Evolutionary conservation across 2,113 vertebrate genomes (phyloP).

Genomic region (Genyomyrus donnyi): DNA sequence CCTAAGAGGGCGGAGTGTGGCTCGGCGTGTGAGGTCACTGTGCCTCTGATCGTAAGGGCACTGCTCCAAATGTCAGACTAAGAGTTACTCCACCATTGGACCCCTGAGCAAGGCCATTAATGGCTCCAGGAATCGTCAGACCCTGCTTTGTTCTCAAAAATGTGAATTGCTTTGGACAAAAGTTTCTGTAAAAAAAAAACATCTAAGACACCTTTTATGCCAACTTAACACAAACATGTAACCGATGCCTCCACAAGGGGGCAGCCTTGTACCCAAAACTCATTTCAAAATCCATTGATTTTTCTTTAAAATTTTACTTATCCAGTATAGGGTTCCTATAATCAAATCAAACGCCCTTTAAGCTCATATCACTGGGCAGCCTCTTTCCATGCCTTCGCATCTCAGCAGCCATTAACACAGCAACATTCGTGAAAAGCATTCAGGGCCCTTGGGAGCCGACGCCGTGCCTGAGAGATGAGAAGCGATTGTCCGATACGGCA

Average conservation of each 20-base stretch:
- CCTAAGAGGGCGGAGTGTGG: not conserved
- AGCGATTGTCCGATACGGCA: not conserved
- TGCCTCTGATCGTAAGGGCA: not conserved
- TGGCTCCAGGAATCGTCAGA: not conserved
- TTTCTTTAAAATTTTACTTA: not conserved
- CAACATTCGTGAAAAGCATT: not conserved
- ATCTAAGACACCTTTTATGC: not conserved
- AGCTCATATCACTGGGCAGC: not conserved
- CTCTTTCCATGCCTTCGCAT: not conserved
- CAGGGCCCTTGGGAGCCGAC: not conserved
- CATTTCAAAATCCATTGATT: not conserved
- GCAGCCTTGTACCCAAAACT: not conserved
- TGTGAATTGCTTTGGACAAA: not conserved
- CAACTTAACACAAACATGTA: not conserved
- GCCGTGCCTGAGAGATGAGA: not conserved
- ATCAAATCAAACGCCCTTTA: not conserved
- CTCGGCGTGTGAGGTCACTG: not conserved
- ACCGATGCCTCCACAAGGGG: not conserved
- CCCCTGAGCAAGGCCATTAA: not conserved
- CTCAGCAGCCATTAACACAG: not conserved
- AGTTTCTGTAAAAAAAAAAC: not conserved
- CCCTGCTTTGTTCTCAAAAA: not conserved
- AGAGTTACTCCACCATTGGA: not conserved
- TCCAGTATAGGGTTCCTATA: not conserved
- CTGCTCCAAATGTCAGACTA: not conserved